These are phyloP conservation scores for Hipposideros larvatus DNA, from an alignment of 2,797 vertebrate genomes.

Conservation along the genomic window DNA sequence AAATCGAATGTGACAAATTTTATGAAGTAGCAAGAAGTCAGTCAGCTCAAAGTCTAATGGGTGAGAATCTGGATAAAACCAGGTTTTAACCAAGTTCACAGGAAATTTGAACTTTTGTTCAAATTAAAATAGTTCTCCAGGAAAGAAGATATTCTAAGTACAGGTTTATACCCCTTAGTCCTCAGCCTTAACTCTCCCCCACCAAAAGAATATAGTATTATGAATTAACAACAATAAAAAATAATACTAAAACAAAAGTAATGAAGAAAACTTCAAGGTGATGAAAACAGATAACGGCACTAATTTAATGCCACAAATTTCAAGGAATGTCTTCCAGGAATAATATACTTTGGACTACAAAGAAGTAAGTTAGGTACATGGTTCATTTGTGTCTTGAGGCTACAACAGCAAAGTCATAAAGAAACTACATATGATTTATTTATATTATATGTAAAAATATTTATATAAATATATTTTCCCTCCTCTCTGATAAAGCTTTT, in stretches of 20 bases:
- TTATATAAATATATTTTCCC: not conserved
- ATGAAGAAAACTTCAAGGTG: not conserved
- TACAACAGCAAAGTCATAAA: not conserved
- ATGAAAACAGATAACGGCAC: not conserved
- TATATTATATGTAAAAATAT: not conserved
- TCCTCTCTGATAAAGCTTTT: constrained; percentile 1
- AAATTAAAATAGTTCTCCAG: constrained; percentile 28
- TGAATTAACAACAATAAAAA: constrained; percentile 1
- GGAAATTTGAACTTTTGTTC: constrained; percentile 33
- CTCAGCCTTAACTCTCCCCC: not conserved
- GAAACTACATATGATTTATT: not conserved
- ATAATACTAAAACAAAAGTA: not conserved
- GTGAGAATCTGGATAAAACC: not conserved
- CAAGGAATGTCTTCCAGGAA: constrained; percentile 8
- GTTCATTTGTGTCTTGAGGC: constrained; percentile 6
- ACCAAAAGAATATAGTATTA: not conserved
- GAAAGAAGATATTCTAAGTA: not conserved
- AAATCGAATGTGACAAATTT: not conserved
- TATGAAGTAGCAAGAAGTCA: not conserved
- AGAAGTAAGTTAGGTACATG: not conserved
- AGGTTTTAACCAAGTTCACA: constrained; percentile 9
- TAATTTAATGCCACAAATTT: not conserved
- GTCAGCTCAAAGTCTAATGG: not conserved
- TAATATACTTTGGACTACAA: constrained; percentile 17
- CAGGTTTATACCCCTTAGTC: not conserved